A percentile compares a stretch with the other conserved stretches of the same genome.
These are phyloP conservation scores for Datnioides undecimradiatus DNA, from an alignment of 2,113 vertebrate genomes.

Conservation along the genomic window DNA sequence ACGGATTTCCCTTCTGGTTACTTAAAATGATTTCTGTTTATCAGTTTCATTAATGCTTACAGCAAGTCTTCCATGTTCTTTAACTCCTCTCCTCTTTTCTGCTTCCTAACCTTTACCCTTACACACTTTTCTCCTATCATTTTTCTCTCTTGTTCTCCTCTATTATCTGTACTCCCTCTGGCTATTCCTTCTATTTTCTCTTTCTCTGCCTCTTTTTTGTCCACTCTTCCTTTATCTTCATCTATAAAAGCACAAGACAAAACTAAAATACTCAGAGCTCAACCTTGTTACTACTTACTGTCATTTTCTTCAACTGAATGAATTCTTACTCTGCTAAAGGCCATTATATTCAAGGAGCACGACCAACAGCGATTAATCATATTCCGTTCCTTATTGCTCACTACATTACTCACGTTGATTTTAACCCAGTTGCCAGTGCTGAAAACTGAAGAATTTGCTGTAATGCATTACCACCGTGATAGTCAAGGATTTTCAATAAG, in stretches of 20 bases:
- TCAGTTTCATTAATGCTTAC: constrained; percentile 22
- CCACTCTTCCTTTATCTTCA: constrained; percentile 12
- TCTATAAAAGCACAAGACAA: constrained; percentile 35
- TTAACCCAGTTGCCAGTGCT: constrained; percentile 9
- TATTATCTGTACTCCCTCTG: constrained; percentile 14
- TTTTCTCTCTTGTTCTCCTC: neutral
- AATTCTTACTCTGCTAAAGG: constrained; percentile 29
- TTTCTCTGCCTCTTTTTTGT: neutral
- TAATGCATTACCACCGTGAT: constrained; percentile 30
- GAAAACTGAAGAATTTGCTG: constrained; percentile 26
- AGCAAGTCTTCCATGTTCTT: neutral
- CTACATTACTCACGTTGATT: constrained; percentile 58
- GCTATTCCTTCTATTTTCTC: constrained; percentile 14
- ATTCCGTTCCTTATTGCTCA: constrained; percentile 45
- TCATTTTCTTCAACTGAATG: constrained; percentile 49
- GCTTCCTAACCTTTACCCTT: constrained; percentile 1
- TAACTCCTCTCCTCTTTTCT: neutral
- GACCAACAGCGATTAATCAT: constrained; percentile 46
- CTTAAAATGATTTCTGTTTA: constrained; percentile 17
- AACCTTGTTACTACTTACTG: constrained; percentile 1
- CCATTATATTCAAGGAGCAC: constrained; percentile 41
- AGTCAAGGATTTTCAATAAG: constrained; percentile 36
- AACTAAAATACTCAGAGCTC: constrained; percentile 19
- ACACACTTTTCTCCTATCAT: neutral
- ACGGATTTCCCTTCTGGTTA: neutral